Evolutionary conservation across 2,113 vertebrate species (phyloP).

Genomic region (Sisor rabdophorus): DNA sequence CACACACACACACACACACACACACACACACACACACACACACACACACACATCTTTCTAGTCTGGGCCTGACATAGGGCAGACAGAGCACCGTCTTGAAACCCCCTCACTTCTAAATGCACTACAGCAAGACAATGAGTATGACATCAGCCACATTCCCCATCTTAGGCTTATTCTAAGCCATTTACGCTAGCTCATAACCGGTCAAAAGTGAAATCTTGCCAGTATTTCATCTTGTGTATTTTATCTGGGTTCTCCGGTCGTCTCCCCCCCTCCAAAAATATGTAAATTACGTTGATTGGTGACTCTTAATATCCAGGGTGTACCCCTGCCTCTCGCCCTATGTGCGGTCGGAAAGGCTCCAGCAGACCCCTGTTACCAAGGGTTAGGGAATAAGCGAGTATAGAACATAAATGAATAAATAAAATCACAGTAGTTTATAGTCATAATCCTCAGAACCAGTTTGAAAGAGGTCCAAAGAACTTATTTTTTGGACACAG

Average conservation of each 20-base stretch:
- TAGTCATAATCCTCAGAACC: neutral
- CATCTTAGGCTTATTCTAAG: neutral
- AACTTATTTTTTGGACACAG: neutral
- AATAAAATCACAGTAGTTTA: neutral
- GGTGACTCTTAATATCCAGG: no score
- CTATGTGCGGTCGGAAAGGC: no score
- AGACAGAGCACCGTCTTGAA: conserved; percentile 25
- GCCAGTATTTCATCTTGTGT: neutral
- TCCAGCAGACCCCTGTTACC: no score
- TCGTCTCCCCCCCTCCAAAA: no score
- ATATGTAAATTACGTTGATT: no score
- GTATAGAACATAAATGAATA: no score
- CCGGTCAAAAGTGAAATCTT: neutral
- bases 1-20: no score
- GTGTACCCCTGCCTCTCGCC: no score
- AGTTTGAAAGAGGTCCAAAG: neutral
- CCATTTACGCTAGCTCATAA: neutral
- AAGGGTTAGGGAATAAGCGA: no score
- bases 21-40: no score
- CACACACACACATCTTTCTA: no score
- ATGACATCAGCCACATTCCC: conserved; percentile 29
- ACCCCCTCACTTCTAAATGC: neutral
- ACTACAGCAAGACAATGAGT: conserved; percentile 25
- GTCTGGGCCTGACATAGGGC: conserved; percentile 30
- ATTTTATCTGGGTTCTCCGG: no score